Percentiles rank a stretch among this genome's conserved stretches.
phyloP scores from a whole-genome alignment of 2,113 vertebrate genomes.

The Chascanopsetta lugubris region DNA sequence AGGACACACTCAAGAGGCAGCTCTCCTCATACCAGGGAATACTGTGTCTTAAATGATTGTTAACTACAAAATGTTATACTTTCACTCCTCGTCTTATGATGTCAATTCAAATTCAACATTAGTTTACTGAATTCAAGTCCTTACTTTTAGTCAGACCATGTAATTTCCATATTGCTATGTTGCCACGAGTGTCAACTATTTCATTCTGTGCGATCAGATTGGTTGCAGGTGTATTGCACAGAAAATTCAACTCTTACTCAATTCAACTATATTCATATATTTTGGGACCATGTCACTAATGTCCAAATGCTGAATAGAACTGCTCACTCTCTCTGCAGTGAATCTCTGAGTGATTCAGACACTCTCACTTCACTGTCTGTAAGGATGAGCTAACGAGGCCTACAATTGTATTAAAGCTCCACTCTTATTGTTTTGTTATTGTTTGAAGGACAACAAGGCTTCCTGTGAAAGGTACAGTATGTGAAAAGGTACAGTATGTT shows the following conservation, averaged over 20 bases:
- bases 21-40: too few relatives aligned
- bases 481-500: too few relatives aligned
- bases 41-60: too few relatives aligned
- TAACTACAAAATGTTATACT: too few relatives aligned
- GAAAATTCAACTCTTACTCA: not conserved
- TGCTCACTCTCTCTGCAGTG: not conserved
- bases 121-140: not conserved
- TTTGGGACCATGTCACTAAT: not conserved
- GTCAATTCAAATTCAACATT: too few relatives aligned
- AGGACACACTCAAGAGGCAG: not conserved
- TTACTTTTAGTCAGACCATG: too few relatives aligned
- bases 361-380: not conserved
- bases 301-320: too few relatives aligned
- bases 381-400: not conserved
- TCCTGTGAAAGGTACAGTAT: too few relatives aligned
- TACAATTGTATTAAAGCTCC: not conserved
- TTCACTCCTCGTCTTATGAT: not conserved
- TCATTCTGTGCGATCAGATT: not conserved
- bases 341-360: not conserved
- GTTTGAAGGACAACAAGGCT: too few relatives aligned
- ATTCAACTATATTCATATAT: too few relatives aligned
- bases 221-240: not conserved
- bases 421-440: not conserved
- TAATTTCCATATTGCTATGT: not conserved
- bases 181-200: not conserved